Evolutionary conservation across 2,113 vertebrate genomes (phyloP), one percentile per base, ranked within the genome.

Genomic region (Ochotona curzoniae): DNA sequence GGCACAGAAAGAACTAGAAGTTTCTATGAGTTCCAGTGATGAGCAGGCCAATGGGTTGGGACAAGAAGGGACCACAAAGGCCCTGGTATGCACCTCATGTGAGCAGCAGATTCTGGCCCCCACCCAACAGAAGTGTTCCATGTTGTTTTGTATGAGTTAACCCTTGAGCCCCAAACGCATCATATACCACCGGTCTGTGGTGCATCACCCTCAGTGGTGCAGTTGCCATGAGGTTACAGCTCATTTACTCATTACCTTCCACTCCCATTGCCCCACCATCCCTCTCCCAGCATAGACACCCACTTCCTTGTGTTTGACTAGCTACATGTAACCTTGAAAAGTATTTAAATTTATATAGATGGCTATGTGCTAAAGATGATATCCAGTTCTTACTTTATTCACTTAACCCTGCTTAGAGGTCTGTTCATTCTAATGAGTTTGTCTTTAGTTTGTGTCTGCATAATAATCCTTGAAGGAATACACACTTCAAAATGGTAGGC

Each of bases 201-300:
- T 0, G 1, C 3, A 1, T 6, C 25, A 5, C 64, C 26, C 0
- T 57, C 9, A 26, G 11, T 21, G 25, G 3, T 2, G 1, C 30
- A 1, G 7, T 6, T 4, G 3, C 57, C 35, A 0, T 44, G 8
- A 11, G n/a, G 21, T 60, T 73, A 11, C 49, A 32, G 38, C 13
- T 32, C 26, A 35, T 6, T 21, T 57, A 54, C 2, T 0, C 64
- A 54, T 4, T 0, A 12, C 64, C 14, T 83, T 44, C 28, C n/a
- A 60, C 38, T 32, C 32, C 44, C 60, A 8, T 47, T 28, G 38
- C 38, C 8, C 47, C 30, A 49, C 32, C 60, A n/a, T 63, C 17
- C 83, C 51, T 32, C 38, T 81, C 38, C 38, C 38, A 44, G 4
- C 38, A 44, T 44, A 6, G 38, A 44, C 38, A 44, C 44, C 11